Evolutionary conservation across 2,888 invertebrate species (phyloP).

Genomic region (Rotaria sp.): DNA sequence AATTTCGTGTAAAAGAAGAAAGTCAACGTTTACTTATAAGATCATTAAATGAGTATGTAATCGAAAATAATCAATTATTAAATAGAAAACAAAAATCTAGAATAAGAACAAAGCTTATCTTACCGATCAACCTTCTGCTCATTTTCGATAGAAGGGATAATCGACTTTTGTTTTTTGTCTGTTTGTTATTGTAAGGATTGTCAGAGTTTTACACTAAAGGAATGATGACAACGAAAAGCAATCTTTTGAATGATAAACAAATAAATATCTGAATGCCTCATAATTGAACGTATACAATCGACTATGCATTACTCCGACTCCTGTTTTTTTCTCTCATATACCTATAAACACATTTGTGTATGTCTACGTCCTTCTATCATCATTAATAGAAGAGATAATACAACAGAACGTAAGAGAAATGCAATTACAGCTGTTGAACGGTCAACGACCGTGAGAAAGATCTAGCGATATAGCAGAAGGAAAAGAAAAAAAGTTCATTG

Average conservation of each 20-base stretch:
- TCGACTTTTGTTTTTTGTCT: neutral
- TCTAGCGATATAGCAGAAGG: neutral
- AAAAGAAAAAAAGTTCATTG: neutral
- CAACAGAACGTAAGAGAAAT: neutral
- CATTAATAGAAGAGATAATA: neutral
- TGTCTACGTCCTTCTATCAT: neutral
- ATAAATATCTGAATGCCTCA: neutral
- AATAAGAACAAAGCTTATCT: neutral
- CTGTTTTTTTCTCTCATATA: neutral
- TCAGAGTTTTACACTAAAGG: neutral
- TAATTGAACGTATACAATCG: neutral
- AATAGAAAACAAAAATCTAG: neutral
- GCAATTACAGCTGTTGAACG: neutral
- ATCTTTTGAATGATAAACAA: neutral
- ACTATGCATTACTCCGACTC: neutral
- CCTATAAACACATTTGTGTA: neutral
- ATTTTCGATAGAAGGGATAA: neutral
- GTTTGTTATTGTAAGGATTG: neutral
- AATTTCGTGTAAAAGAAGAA: slow-evolving; percentile 22
- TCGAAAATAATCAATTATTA: neutral
- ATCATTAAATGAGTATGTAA: slow-evolving; percentile 23
- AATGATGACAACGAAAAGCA: neutral
- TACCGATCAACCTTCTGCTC: neutral
- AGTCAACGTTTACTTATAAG: neutral
- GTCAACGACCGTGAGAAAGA: neutral